Percentiles rank a stretch among this genome's conserved stretches.
phyloP scores from a whole-genome alignment of 2,113 vertebrate species.

The Himantopus leucocephalus region DNA sequence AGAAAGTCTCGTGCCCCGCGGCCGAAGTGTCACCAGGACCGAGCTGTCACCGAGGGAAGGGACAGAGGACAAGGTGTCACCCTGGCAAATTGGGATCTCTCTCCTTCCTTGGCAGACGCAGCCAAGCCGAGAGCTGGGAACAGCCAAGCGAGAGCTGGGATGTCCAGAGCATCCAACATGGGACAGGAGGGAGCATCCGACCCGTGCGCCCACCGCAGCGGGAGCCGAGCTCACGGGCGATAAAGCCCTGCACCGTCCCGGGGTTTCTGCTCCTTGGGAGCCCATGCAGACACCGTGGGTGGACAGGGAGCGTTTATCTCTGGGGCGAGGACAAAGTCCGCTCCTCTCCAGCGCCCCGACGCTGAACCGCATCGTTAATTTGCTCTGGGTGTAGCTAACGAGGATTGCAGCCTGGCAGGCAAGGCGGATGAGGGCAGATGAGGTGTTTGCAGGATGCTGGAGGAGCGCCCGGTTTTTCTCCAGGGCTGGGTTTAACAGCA shows the following conservation, averaged over 20 bases:
- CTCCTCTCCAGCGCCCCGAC: background rate
- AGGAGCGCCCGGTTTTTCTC: background rate
- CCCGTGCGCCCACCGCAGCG: rapidly evolving
- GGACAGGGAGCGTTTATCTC: background rate
- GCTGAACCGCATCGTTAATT: background rate
- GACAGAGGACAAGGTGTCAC: rapidly evolving
- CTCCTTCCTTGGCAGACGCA: background rate
- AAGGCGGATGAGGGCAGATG: rapidly evolving
- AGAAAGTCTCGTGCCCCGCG: rapidly evolving
- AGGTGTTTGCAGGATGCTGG: background rate
- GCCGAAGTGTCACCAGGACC: background rate
- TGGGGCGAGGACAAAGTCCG: background rate
- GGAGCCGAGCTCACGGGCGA: rapidly evolving
- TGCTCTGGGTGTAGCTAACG: background rate
- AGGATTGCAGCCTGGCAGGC: background rate
- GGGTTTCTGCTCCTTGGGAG: background rate
- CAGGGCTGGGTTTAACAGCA: background rate
- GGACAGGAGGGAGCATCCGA: background rate
- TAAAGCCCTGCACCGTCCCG: rapidly evolving
- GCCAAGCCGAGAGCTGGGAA: background rate
- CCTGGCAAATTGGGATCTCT: background rate
- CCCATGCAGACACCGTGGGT: rapidly evolving
- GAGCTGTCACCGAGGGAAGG: background rate
- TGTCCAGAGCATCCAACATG: rapidly evolving
- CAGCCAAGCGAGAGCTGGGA: rapidly evolving